phyloP scores from a whole-genome alignment of 92 coral and sea anemone species.

The Chrysogorgia sp. region DNA sequence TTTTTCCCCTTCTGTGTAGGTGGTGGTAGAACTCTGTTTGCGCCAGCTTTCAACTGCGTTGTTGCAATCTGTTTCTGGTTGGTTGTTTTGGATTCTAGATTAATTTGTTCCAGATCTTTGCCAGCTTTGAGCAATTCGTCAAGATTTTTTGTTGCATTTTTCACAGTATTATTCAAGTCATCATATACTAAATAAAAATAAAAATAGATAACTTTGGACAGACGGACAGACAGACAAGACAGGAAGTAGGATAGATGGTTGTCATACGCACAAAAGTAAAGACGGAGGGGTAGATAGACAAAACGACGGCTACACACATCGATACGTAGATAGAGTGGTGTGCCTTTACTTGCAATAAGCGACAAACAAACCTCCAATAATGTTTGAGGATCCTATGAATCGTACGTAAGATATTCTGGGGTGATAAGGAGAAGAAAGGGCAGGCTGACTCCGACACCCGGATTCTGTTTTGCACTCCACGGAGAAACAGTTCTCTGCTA shows the following conservation, averaged over 20 bases:
- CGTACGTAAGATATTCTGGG: conserved; percentile 88
- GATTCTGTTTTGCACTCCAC: conserved; percentile 90
- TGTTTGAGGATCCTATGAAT: conserved; percentile 61
- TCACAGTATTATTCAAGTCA: conserved; percentile 23
- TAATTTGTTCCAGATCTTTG: not conserved
- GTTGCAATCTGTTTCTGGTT: not conserved
- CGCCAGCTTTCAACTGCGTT: not conserved
- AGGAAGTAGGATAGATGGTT: not conserved
- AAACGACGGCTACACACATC: not conserved
- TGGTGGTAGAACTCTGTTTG: not conserved
- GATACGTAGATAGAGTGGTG: not conserved
- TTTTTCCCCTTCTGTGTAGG: not conserved
- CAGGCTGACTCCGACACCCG: conserved; percentile 82
- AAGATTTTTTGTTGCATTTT: conserved; percentile 37
- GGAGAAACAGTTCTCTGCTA: conserved; percentile 88
- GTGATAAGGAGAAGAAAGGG: conserved; percentile 77
- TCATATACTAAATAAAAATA: conserved; percentile 13
- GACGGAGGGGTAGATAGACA: not conserved
- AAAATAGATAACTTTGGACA: not conserved
- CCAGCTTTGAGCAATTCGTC: conserved; percentile 25
- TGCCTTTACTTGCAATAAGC: not conserved
- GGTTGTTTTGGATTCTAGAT: not conserved
- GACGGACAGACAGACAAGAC: not conserved
- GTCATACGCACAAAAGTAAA: not conserved
- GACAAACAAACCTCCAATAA: conserved; percentile 64